Evolutionary conservation across 1,140 invertebrate genomes (phyloP), one percentile per base, ranked within the genome.

Genomic region (Melanaphis sacchari): DNA sequence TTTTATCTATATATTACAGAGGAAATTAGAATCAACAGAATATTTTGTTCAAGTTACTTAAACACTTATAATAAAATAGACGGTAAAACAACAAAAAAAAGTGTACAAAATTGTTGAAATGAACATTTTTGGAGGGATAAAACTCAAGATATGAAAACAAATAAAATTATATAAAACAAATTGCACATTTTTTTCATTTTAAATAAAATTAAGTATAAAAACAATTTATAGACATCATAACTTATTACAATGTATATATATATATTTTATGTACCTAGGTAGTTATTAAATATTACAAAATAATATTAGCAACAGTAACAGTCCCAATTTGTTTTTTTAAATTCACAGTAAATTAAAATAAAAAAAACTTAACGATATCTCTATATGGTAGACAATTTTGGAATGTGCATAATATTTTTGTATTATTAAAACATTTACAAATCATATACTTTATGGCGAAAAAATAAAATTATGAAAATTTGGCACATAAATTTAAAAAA

Each of bases 161-260:
- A 85, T 92, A 92, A 93, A 93, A 93, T 93, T 54, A 93, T 93
- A 93, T 93, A 93, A 93, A 93, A 93, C 91, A 93, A 93, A 93
- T 93, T 93, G 91, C 91, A 93, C 91, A 85, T 93, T 93, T 93
- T 49, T 82, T 93, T 49, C 52, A 66, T 90, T 93, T 93, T 11
- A 93, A 93, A 93, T 93, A 93, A 93, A 93, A 93, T 93, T 93
- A 93, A 93, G 91, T 93, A 93, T 93, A 93, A 93, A 93, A 93
- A 93, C 91, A 93, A 93, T 93, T 93, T 93, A 84, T 93, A 93
- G 91, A 93, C 81, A 93, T 93, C 5, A 93, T 90, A 85, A 54
- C 91, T 85, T 84, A 93, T 93, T 92, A 82, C 21, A 82, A 93
- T 93, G 91, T 24, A n/a, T 92, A 84, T 92, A 92, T 84, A 93